phyloP scores from a whole-genome alignment of 2,113 vertebrate genomes.

The Cygnus buccinator region DNA sequence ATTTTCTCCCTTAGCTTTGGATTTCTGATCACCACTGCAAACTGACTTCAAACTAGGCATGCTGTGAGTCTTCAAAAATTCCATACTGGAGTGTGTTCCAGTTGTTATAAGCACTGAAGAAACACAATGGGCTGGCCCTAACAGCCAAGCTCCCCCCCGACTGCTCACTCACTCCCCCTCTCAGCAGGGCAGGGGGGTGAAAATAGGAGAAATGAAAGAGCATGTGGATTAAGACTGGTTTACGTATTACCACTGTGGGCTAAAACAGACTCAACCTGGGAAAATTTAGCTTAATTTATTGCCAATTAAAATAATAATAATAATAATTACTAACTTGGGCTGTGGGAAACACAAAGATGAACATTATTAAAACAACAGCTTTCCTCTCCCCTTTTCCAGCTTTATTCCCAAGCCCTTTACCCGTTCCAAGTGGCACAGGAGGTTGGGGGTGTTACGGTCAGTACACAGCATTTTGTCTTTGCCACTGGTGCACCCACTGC shows the following conservation, averaged over 20 bases:
- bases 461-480: background rate
- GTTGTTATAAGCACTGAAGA: background rate
- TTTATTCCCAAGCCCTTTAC: background rate
- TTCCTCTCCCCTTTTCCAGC: background rate
- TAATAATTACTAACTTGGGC: background rate
- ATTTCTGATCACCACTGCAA: background rate
- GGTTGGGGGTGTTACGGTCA: background rate
- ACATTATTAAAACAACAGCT: background rate
- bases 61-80: background rate
- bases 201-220: background rate
- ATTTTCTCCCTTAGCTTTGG: background rate
- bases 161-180: background rate
- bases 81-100: background rate
- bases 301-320: background rate
- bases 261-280: background rate
- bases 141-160: background rate
- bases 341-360: background rate
- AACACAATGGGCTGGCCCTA: background rate
- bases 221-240: background rate
- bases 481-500: fast-evolving
- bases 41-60: background rate
- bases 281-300: background rate
- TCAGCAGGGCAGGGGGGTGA: no score
- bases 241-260: background rate
- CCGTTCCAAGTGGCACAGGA: background rate